Conservation (phyloP, 1,140 invertebrate species). For the Drosophila subpulchrella region DNA sequence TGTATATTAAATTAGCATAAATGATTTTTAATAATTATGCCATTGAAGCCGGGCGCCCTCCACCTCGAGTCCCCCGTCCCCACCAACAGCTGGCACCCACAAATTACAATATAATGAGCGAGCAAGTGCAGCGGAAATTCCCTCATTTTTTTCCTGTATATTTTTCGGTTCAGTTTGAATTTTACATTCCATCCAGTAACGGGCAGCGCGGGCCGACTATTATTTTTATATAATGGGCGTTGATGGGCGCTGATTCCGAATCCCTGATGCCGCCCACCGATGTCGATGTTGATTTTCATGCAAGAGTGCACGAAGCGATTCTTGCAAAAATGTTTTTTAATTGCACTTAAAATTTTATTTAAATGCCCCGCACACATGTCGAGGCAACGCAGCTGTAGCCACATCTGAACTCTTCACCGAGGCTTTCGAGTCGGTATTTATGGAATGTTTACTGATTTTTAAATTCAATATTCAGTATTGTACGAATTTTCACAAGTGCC, state of each 20-base stretch:
- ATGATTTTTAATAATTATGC: constrained; percentile 83
- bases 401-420: constrained; percentile 11
- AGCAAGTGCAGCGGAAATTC: constrained; percentile 69
- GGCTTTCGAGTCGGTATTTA: constrained; percentile 39
- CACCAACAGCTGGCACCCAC: constrained; percentile 60
- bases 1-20: constrained; percentile 83
- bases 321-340: constrained; percentile 77
- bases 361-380: constrained; percentile 64
- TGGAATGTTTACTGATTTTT: constrained; percentile 46
- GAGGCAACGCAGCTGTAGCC: constrained; percentile 16
- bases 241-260: constrained; percentile 51
- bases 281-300: constrained; percentile 51
- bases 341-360: constrained; percentile 83
- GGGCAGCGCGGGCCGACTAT: constrained; percentile 58
- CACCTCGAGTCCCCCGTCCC: constrained; percentile 14
- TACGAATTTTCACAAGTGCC: neutral
- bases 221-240: constrained; percentile 78
- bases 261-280: constrained; percentile 20
- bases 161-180: constrained; percentile 66
- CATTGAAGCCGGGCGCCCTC: constrained; percentile 44
- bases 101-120: constrained; percentile 81
- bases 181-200: constrained; percentile 57
- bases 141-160: constrained; percentile 23
- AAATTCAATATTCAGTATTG: constrained; percentile 48
- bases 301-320: constrained; percentile 43